These are phyloP conservation scores for Penaeus indicus DNA, from an alignment of 1,140 invertebrate genomes.

Conservation along the genomic window DNA sequence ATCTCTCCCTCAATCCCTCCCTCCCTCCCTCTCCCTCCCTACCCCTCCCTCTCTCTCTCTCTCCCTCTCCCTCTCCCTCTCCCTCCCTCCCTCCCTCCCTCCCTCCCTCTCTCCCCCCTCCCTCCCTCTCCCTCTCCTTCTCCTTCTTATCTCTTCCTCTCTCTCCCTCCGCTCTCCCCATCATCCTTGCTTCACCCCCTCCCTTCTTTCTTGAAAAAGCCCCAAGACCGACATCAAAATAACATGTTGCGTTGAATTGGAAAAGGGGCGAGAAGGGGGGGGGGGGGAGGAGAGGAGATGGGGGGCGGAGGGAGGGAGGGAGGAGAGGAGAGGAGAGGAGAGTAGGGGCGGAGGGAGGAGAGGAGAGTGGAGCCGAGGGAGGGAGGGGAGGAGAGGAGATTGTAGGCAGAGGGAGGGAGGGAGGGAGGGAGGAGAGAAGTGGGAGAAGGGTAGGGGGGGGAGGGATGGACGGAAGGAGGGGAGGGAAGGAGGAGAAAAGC, in stretches of 20 bases:
- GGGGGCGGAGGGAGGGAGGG: background rate
- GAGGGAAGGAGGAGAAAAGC: background rate
- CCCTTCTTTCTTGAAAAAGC: background rate
- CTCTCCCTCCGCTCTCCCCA: background rate
- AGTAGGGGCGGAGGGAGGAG: no score
- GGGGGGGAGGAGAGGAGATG: background rate
- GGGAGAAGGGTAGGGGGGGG: background rate
- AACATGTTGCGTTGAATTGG: background rate
- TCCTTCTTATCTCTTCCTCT: background rate
- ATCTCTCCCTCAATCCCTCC: background rate
- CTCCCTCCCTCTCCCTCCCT: background rate
- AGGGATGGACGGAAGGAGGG: background rate
- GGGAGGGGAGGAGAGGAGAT: background rate
- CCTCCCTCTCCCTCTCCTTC: constrained; percentile 1
- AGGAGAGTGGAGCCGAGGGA: background rate
- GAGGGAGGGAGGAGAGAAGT: no score
- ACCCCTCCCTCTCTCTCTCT: background rate
- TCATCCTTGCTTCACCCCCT: no score
- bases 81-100: background rate
- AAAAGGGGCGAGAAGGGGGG: background rate
- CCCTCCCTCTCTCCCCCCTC: background rate
- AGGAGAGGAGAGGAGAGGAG: background rate
- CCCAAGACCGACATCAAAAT: background rate
- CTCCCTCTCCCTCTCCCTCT: background rate
- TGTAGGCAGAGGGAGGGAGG: background rate